phyloP scores from a whole-genome alignment of 53 echinoderm and acorn worm species.

The Arbacia lixula region DNA sequence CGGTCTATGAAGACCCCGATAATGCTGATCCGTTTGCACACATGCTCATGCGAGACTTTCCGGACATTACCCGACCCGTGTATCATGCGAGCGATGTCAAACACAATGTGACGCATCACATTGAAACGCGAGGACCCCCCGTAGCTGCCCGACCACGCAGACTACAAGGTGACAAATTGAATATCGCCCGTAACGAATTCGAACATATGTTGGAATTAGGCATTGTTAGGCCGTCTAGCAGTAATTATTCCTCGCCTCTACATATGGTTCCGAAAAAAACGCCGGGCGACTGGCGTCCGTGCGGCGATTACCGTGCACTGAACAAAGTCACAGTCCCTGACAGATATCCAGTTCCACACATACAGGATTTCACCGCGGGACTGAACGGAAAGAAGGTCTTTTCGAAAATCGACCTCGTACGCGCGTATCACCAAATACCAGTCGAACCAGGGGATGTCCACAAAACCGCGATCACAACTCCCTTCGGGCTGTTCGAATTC shows the following conservation, averaged over 20 bases:
- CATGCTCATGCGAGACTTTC: no score
- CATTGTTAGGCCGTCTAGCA: slow-evolving; percentile 30
- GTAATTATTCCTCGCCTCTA: slow-evolving; percentile 40
- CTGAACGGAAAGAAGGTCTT: slow-evolving; percentile 33
- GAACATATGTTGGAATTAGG: no score
- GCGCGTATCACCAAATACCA: slow-evolving; percentile 49
- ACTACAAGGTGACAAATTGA: no score
- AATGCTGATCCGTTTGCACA: no score
- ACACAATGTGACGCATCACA: no score
- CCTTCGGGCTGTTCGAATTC: slow-evolving; percentile 67
- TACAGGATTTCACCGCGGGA: slow-evolving; percentile 43
- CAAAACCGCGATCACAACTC: no score
- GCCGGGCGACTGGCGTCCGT: slow-evolving; percentile 53
- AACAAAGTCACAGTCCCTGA: slow-evolving; percentile 35
- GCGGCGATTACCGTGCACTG: slow-evolving; percentile 55
- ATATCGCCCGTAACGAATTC: no score
- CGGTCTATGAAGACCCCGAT: no score
- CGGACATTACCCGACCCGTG: no score
- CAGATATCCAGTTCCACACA: slow-evolving; percentile 42
- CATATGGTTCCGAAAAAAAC: slow-evolving; percentile 55
- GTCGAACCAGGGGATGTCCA: slow-evolving; percentile 34
- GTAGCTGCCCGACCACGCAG: no score
- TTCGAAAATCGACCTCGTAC: slow-evolving; percentile 40
- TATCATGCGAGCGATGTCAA: no score
- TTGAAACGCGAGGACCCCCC: no score